Evolutionary conservation across 2,797 vertebrate genomes (phyloP).

Genomic region (Arrhamphus sclerolepis): DNA sequence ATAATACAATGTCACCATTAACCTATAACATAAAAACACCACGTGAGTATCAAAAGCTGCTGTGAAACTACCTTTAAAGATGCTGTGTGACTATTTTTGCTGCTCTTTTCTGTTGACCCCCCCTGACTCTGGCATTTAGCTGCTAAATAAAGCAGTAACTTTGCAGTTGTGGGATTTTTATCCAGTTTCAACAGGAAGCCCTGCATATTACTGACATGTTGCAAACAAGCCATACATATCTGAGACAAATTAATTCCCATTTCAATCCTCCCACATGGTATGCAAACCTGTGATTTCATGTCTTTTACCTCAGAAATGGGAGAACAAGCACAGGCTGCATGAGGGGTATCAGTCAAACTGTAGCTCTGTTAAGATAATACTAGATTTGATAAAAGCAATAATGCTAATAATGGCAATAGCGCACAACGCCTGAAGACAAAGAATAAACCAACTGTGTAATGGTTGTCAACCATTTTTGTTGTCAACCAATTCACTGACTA

Average conservation of each 20-base stretch:
- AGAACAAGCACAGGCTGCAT: no score
- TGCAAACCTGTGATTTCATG: no score
- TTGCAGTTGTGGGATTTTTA: constrained; percentile 26
- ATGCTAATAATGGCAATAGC: no score
- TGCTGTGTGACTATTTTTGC: neutral
- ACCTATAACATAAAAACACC: constrained; percentile 11
- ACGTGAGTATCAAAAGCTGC: neutral
- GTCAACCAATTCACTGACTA: no score
- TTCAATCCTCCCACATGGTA: no score
- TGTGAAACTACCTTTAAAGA: constrained; percentile 6
- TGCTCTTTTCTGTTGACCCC: constrained; percentile 9
- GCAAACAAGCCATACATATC: neutral
- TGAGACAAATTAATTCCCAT: neutral
- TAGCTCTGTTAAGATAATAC: no score
- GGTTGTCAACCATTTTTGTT: no score
- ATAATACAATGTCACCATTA: constrained; percentile 1
- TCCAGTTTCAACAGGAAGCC: constrained; percentile 21
- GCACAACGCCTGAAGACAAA: no score
- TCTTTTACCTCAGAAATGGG: no score
- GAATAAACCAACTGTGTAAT: no score
- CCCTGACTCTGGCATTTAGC: constrained; percentile 27
- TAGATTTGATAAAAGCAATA: no score
- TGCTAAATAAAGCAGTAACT: constrained; percentile 47
- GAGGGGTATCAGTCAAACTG: no score
- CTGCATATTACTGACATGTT: constrained; percentile 7